Percentiles rank a stretch among this genome's conserved stretches.
These are phyloP conservation scores for Scyliorhinus canicula DNA, from an alignment of 2,797 vertebrate species.

Conservation along the genomic window DNA sequence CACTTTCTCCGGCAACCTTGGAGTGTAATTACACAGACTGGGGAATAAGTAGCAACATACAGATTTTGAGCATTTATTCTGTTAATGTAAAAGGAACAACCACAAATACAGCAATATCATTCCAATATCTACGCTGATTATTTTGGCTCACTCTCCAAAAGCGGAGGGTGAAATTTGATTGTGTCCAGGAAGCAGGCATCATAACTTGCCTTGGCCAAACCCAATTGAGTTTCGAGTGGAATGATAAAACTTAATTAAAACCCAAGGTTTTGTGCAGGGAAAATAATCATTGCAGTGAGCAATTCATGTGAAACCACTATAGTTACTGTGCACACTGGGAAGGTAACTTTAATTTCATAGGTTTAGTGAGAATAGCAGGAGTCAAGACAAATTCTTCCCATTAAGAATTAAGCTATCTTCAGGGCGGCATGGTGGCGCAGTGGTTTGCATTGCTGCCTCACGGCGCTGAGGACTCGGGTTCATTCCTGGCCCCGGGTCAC, in stretches of 20 bases:
- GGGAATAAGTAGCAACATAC: background rate
- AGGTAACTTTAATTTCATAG: background rate
- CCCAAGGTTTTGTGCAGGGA: background rate
- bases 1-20: background rate
- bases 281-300: background rate
- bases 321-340: background rate
- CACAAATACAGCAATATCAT: background rate
- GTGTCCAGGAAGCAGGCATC: background rate
- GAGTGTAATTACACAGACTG: background rate
- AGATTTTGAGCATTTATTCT: background rate
- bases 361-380: background rate
- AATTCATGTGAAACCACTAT: background rate
- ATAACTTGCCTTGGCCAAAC: background rate
- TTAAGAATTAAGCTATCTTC: background rate
- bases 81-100: conserved; percentile 3
- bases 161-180: background rate
- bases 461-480: too few species aligned
- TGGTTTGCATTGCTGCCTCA: too few species aligned
- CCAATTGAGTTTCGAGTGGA: background rate
- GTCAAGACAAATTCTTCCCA: background rate
- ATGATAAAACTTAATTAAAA: conserved; percentile 2
- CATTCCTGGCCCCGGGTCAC: too few species aligned
- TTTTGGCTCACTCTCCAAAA: background rate
- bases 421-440: too few species aligned
- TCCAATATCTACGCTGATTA: background rate